Conservation (phyloP, 37 sponge, comb jelly and placozoan species). For the Axinella damicornis region DNA sequence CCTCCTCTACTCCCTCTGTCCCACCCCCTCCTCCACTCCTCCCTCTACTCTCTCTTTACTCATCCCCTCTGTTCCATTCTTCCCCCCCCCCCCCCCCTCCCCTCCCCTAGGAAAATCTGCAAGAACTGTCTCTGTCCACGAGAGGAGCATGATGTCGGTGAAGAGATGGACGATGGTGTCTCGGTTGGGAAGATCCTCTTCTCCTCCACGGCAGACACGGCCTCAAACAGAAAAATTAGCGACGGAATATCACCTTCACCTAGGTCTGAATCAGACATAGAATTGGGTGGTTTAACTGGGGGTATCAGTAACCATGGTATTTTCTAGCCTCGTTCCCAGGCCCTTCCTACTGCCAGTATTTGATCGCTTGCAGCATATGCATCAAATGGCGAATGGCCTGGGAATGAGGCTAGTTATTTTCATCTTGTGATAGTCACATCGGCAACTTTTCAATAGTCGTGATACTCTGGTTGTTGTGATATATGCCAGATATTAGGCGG, state of each 20-base stretch:
- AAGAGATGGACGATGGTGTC: conserved; percentile 18
- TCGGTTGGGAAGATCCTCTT: conserved; percentile 60
- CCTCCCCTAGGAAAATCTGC: conserved; percentile 76
- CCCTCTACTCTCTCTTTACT: conserved; percentile 3
- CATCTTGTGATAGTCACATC: too few relatives aligned
- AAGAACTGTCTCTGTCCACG: conserved; percentile 83
- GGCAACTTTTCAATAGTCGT: too few relatives aligned
- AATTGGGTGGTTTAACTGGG: too few relatives aligned
- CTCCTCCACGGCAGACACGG: conserved; percentile 44
- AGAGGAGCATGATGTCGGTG: conserved; percentile 83
- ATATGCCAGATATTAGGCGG: too few relatives aligned
- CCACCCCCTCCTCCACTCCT: conserved; percentile 23
- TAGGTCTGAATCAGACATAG: neutral
- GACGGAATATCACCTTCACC: conserved; percentile 27
- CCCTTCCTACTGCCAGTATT: neutral
- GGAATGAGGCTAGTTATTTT: too few relatives aligned
- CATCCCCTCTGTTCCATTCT: neutral
- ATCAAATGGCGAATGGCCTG: too few relatives aligned
- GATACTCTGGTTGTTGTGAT: too few relatives aligned
- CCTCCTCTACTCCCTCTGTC: conserved; percentile 6
- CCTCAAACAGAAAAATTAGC: neutral
- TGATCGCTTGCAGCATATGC: too few relatives aligned
- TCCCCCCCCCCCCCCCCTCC: neutral
- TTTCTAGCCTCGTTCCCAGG: too few relatives aligned
- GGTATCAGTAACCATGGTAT: too few relatives aligned